phyloP scores from a whole-genome alignment of 2,888 invertebrate genomes.

The Amitus sp. region DNA sequence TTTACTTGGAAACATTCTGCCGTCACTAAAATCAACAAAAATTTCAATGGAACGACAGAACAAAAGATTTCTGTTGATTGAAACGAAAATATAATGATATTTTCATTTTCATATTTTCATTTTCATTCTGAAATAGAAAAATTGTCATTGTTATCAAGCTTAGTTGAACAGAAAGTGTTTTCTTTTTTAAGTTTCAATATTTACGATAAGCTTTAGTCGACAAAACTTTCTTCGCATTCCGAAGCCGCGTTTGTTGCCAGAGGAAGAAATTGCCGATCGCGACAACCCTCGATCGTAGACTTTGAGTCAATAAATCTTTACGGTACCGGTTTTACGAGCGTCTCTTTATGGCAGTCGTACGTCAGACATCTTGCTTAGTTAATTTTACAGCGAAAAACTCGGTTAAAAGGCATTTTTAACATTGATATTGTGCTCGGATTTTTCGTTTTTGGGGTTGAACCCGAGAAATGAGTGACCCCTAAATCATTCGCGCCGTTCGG shows the following conservation, averaged over 20 bases:
- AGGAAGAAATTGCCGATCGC: constrained; percentile 31
- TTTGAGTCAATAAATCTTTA: constrained; percentile 43
- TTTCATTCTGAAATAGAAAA: no score
- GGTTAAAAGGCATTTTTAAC: no score
- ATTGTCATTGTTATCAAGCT: no score
- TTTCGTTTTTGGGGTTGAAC: neutral
- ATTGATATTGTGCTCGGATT: neutral
- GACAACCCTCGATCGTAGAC: constrained; percentile 32
- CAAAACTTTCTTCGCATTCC: constrained; percentile 17
- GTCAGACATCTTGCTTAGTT: no score
- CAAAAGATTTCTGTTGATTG: no score
- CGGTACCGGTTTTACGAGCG: constrained; percentile 42
- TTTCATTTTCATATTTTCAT: no score
- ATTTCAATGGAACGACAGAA: no score
- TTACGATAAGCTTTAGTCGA: constrained; percentile 9
- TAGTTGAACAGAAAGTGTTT: constrained; percentile 14
- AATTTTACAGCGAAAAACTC: no score
- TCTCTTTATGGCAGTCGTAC: constrained; percentile 39
- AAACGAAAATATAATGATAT: no score
- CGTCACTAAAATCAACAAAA: no score
- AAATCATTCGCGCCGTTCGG: constrained; percentile 24
- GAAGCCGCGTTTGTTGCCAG: constrained; percentile 13
- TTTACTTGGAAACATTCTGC: no score
- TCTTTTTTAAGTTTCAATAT: constrained; percentile 31
- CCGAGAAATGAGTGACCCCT: constrained; percentile 10